A percentile compares a stretch with the other conserved stretches of the same genome.
Evolutionary conservation across 2,113 vertebrate genomes (phyloP).

Genomic region (Tylochromis polylepis): DNA sequence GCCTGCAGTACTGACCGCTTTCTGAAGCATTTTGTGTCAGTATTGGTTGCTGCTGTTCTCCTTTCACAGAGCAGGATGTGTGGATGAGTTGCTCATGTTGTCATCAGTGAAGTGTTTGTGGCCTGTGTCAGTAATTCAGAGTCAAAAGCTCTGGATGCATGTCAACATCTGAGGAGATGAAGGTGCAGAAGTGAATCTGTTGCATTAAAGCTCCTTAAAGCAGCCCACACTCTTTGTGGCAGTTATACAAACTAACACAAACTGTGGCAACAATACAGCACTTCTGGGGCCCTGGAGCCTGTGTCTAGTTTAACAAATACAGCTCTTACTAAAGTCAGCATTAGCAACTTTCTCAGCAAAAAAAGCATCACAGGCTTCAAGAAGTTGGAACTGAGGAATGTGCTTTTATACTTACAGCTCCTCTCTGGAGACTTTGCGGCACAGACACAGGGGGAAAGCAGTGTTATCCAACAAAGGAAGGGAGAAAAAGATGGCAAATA

Average conservation of each 20-base stretch:
- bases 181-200: too few species aligned
- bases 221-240: too few species aligned
- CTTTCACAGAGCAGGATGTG: too few species aligned
- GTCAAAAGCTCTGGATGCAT: too few species aligned
- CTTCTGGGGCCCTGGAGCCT: background rate
- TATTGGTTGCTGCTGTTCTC: background rate
- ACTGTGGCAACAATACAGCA: too few species aligned
- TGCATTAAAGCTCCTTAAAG: too few species aligned
- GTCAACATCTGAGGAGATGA: too few species aligned
- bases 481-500: conserved; percentile 12
- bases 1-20: background rate
- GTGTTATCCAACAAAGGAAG: conserved; percentile 15
- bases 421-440: conserved; percentile 7
- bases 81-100: too few species aligned
- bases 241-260: too few species aligned
- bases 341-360: background rate
- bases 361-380: background rate
- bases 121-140: too few species aligned
- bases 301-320: background rate
- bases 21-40: accelerated
- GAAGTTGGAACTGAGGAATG: background rate
- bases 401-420: conserved; percentile 16
- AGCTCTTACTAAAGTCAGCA: background rate
- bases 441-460: conserved; percentile 46
- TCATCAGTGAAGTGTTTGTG: too few species aligned